Evolutionary conservation across 1,140 invertebrate genomes (phyloP), one percentile per base, ranked within the genome.

Genomic region (Saccostrea glomerata): DNA sequence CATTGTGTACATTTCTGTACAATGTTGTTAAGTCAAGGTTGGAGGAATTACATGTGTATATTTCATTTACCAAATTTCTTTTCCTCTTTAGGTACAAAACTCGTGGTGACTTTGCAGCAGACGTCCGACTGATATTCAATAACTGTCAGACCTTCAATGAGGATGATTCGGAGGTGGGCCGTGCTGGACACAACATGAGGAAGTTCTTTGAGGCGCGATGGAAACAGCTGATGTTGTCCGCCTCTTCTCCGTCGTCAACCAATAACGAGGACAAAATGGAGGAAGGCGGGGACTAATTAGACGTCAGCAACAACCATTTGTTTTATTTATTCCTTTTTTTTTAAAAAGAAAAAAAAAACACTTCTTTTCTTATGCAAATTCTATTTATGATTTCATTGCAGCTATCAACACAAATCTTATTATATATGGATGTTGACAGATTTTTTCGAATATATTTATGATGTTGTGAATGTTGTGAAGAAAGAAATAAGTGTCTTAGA

Each of bases 71-170:
- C n/a, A n/a, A n/a, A n/a, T n/a, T n/a, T 87, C 86, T 83, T 87
- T 82, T 86, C 47, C 30, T 85, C 83, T 92, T 94, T 94, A 98
- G 98, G 92, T 98, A 98, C 95, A 98, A 98, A 95, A 96, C 96
- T 73, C 96, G 96, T 91, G 98, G 98, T 90, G 98, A 99, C 89
- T 99, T 99, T 95, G 97, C 97, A 89, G 96, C 96, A 17, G 98
- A 99, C 95, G 97, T 98, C 23, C 96, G 98, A 5, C 97, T 98
- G 89, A 98, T 99, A 91, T 99, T 99, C 96, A 97, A 98, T 95
- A 99, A 99, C 95, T 99, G 98, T 95, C 98, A 99, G 95, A 97
- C 98, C 84, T 99, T 99, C 96, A 99, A 99, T 95, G 98, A 99
- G 95, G 98, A 99, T 94, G 98, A 99, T 95, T 98, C 98, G 91